Conservation (phyloP, 1,140 invertebrate genomes). For the Acyrthosiphon pisum region DNA sequence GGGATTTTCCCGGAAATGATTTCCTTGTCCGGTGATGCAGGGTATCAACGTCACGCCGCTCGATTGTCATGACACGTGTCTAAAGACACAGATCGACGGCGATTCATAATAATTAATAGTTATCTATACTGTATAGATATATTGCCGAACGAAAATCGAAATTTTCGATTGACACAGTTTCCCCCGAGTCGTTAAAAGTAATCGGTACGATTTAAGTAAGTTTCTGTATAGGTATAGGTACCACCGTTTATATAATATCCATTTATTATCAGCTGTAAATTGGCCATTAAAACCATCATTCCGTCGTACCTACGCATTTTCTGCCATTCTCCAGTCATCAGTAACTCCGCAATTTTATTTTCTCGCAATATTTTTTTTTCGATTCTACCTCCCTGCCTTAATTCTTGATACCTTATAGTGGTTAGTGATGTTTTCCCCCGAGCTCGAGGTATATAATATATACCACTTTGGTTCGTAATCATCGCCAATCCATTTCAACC, state of each 20-base stretch:
- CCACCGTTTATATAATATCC: not conserved
- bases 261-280: not conserved
- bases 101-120: constrained; percentile 8
- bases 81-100: not conserved
- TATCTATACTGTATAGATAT: not conserved
- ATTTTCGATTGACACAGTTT: not conserved
- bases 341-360: not conserved
- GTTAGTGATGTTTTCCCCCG: not conserved
- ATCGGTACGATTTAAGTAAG: not conserved
- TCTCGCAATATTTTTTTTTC: not conserved
- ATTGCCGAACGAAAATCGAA: not conserved
- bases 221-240: not conserved
- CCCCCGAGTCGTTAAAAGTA: not conserved
- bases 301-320: not conserved
- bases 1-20: not conserved
- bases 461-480: not conserved
- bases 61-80: constrained; percentile 9
- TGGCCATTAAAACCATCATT: not conserved
- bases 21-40: not conserved
- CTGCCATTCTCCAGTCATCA: not conserved
- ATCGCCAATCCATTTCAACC: not conserved
- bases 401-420: not conserved
- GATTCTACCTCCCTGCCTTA: not conserved
- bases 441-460: not conserved
- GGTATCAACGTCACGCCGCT: not conserved